A percentile compares a stretch with the other conserved stretches of the same genome.
Conservation (phyloP, 2,888 invertebrate species). For the Bugulina stolonifera region DNA sequence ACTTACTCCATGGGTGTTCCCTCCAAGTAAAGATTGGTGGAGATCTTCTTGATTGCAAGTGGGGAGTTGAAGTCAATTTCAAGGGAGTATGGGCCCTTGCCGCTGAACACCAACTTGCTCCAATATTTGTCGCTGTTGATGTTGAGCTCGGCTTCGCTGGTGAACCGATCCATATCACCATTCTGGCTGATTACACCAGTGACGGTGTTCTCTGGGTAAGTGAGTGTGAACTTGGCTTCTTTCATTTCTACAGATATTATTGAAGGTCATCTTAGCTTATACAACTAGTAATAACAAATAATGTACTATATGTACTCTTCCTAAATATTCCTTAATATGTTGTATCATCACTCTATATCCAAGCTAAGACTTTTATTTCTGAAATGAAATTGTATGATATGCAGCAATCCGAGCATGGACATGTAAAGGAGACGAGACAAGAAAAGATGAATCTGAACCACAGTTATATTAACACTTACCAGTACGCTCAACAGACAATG, state of each 20-base stretch:
- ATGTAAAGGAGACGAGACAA: too few relatives aligned
- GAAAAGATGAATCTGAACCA: too few relatives aligned
- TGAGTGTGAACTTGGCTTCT: constrained; percentile 23
- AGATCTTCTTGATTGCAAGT: constrained; percentile 5
- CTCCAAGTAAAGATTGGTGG: not conserved
- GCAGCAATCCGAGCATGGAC: too few relatives aligned
- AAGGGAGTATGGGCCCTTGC: not conserved
- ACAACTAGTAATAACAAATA: too few relatives aligned
- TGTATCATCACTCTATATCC: too few relatives aligned
- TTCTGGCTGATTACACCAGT: constrained; percentile 16
- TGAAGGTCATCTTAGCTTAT: too few relatives aligned
- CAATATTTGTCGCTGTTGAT: not conserved
- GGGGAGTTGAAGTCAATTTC: constrained; percentile 2
- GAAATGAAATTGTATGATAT: too few relatives aligned
- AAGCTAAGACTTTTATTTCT: too few relatives aligned
- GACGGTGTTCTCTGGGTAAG: constrained; percentile 32
- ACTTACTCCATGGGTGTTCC: constrained; percentile 4
- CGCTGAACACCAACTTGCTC: constrained; percentile 19
- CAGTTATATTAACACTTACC: too few relatives aligned
- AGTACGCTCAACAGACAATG: not conserved
- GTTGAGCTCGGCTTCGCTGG: constrained; percentile 8
- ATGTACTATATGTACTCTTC: too few relatives aligned
- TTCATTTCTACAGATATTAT: not conserved
- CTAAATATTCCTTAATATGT: too few relatives aligned
- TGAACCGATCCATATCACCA: not conserved